Percentiles rank a stretch among this genome's conserved stretches.
Conservation (phyloP, 2,113 vertebrate genomes). For the Motacilla alba region DNA sequence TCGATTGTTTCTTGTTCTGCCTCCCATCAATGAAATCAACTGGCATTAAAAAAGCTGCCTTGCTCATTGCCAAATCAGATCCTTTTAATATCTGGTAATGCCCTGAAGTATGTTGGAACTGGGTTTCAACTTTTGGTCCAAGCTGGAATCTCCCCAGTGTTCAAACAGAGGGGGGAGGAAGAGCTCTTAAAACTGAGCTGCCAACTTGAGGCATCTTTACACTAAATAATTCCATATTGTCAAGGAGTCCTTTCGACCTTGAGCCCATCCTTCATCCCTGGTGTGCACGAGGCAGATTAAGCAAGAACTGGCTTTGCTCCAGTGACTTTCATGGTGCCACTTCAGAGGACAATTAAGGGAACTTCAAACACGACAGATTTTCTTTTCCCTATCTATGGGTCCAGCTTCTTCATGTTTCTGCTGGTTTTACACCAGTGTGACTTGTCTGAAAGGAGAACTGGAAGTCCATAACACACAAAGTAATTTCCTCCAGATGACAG, state of each 20-base stretch:
- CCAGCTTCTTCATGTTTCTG: not conserved
- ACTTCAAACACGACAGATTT: not conserved
- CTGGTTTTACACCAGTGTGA: not conserved
- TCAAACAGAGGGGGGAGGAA: not conserved
- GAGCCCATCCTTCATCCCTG: not conserved
- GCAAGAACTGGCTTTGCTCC: not conserved
- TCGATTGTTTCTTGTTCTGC: conserved; percentile 4
- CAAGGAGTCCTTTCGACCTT: not conserved
- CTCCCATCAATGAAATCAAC: conserved; percentile 30
- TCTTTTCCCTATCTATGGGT: not conserved
- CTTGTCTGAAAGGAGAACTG: not conserved
- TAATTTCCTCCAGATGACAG: not conserved
- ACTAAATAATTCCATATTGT: not conserved
- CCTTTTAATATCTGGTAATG: conserved; percentile 45
- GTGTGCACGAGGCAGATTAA: not conserved
- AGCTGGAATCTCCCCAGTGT: conserved; percentile 28
- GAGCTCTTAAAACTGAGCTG: conserved; percentile 7
- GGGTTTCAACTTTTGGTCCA: not conserved
- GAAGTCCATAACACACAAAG: not conserved
- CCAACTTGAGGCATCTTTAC: not conserved
- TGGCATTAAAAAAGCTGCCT: not conserved
- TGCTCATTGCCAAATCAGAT: conserved; percentile 10
- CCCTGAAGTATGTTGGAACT: conserved; percentile 17
- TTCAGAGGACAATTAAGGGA: not conserved
- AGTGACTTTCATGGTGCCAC: not conserved